These are phyloP conservation scores for Lophius piscatorius DNA, from an alignment of 2,113 vertebrate genomes.

Conservation along the genomic window DNA sequence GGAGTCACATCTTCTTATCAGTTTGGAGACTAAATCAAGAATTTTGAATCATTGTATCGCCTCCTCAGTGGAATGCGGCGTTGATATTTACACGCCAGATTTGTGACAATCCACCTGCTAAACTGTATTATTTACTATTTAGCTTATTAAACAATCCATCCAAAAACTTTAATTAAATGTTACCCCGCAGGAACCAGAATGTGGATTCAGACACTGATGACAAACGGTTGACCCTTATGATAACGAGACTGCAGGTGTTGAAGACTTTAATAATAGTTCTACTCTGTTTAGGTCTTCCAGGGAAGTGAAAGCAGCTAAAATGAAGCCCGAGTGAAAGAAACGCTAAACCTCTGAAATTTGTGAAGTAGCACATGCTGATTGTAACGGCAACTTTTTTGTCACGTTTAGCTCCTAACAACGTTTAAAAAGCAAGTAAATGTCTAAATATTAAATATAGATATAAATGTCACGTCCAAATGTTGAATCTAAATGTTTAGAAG, in stretches of 20 bases:
- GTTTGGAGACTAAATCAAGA: slow-evolving; percentile 6
- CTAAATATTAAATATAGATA: no score
- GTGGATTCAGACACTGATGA: background rate
- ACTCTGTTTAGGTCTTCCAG: no score
- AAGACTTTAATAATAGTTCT: no score
- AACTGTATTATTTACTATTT: background rate
- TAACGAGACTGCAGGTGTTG: background rate
- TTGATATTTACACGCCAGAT: slow-evolving; percentile 2
- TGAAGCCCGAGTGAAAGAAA: no score
- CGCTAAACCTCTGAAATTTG: no score
- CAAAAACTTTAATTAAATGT: background rate
- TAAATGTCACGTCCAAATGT: no score
- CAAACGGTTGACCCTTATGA: background rate
- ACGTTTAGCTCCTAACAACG: no score
- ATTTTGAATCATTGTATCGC: background rate
- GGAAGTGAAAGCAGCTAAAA: no score
- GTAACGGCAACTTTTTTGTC: no score
- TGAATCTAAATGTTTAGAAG: no score
- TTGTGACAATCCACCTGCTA: slow-evolving; percentile 22
- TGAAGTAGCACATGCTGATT: no score
- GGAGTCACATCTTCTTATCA: background rate
- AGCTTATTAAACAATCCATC: background rate
- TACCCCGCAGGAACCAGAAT: background rate
- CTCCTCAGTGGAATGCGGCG: background rate
- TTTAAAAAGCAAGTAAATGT: no score